Conservation (phyloP, 1,140 invertebrate genomes). For the Drosophila athabasca region DNA sequence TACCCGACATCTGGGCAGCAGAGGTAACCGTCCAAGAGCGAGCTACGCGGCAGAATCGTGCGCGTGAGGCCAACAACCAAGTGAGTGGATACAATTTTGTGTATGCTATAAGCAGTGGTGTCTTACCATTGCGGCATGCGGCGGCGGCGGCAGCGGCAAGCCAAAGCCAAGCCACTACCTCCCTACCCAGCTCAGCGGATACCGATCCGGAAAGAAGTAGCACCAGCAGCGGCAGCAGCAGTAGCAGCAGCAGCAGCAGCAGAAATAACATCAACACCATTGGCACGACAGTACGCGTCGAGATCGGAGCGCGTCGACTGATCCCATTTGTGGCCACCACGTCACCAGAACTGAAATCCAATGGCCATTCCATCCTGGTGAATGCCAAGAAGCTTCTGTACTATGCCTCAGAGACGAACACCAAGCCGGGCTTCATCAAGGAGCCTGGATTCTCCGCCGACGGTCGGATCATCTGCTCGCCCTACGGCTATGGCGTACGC, state of each 20-base stretch:
- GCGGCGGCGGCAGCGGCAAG: slow-evolving; percentile 5
- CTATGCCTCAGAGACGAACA: slow-evolving; percentile 93
- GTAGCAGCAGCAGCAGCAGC: slow-evolving; percentile 26
- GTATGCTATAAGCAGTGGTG: slow-evolving; percentile 82
- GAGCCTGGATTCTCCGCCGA: slow-evolving; percentile 95
- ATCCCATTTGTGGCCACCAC: slow-evolving; percentile 25
- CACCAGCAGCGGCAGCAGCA: slow-evolving; percentile 25
- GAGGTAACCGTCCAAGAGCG: slow-evolving; percentile 81
- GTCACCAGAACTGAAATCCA: slow-evolving; percentile 18
- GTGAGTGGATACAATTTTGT: slow-evolving; percentile 79
- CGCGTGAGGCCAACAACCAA: slow-evolving; percentile 55
- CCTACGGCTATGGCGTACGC: slow-evolving; percentile 92
- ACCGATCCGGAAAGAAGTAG: slow-evolving; percentile 4
- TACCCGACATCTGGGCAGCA: slow-evolving; percentile 82
- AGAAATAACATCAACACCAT: slow-evolving; percentile 23
- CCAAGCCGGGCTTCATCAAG: slow-evolving; percentile 93
- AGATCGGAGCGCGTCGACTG: slow-evolving; percentile 47
- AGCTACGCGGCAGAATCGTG: slow-evolving; percentile 62
- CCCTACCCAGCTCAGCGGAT: not conserved
- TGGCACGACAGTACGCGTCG: slow-evolving; percentile 38
- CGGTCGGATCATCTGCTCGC: slow-evolving; percentile 94
- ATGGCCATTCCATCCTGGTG: slow-evolving; percentile 85
- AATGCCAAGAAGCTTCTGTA: slow-evolving; percentile 92
- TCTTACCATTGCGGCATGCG: slow-evolving; percentile 57
- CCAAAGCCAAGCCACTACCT: slow-evolving; percentile 1